Base-by-base conservation (phyloP, 2,113 vertebrate genomes). In the Formicarius rufipectus region DNA sequence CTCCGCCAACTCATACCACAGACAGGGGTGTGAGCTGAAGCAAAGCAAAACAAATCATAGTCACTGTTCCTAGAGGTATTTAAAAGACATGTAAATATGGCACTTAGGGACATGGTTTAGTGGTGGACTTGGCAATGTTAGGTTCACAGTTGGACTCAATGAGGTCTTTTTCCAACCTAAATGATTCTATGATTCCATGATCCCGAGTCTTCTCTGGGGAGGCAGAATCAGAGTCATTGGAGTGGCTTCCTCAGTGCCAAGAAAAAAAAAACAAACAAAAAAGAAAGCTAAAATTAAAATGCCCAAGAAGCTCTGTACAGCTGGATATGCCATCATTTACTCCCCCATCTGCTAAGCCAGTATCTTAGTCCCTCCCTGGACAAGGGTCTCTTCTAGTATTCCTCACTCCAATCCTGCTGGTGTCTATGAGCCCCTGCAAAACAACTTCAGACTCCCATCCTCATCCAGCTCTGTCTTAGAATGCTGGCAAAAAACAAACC, bases 261-360 rank as follows among this genome's bases (percentile, higher is more conserved):
- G n/a, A 16, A 87, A 71, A 31, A 82, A 93, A 85, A 5, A 33
- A 56, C 8, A 16, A 75, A 44, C 52, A 72, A 83, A 68, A 88
- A 90, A 83, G 28, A 31, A 82, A 72, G 39, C n/a, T 62, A 68
- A 75, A 89, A 87, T 82, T 78, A 85, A 94, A 93, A 90, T 94
- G 53, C 86, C 27, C 4, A 1, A 42, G 52, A 75, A 85, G 25
- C 28, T 59, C 68, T 53, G 28, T 37, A 64, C 31, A 64, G 15
- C 35, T 66, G 53, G 12, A n/a, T 73, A 40, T 58, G 90, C n/a
- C 53, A 50, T 73, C 16, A 3, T 22, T 80, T 56, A 49, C 1
- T 1, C 37, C 60, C 40, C n/a, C 72, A 69, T 42, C 63, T 83
- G 45, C 87, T 89, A 62, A 66, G 45, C 23, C 15, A 35, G 10